These are phyloP conservation scores for Pungitius pungitius DNA, from an alignment of 2,113 vertebrate genomes.

Conservation along the genomic window DNA sequence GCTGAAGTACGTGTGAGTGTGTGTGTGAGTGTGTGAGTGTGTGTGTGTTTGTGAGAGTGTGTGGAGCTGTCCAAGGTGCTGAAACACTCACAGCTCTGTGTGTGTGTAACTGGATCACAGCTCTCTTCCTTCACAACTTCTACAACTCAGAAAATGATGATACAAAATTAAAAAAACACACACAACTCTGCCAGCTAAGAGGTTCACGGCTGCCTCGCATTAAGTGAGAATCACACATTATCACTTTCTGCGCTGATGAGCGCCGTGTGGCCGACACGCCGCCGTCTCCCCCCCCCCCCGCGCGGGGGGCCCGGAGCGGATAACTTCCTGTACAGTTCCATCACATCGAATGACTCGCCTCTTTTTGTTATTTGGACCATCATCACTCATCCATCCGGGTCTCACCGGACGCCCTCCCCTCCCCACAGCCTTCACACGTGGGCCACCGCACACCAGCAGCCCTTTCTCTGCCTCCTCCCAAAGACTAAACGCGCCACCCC, in stretches of 20 bases:
- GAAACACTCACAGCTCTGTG: constrained; percentile 25
- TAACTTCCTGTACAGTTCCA: background rate
- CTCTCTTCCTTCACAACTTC: background rate
- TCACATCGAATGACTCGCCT: background rate
- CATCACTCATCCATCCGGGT: constrained; percentile 5
- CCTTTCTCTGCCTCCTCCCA: too few species aligned
- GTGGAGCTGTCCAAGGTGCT: constrained; percentile 64
- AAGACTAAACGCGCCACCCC: too few species aligned
- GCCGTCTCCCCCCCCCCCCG: background rate
- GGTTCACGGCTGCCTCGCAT: constrained; percentile 4
- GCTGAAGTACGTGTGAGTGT: background rate
- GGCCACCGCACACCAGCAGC: too few species aligned
- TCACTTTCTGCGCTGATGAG: constrained; percentile 6
- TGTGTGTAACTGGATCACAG: background rate
- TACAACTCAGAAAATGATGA: background rate
- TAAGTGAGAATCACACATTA: constrained; percentile 15
- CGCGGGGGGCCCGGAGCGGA: too few species aligned
- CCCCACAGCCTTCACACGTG: constrained; percentile 15
- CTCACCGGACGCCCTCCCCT: constrained; percentile 12
- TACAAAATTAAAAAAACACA: background rate
- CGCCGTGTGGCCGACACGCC: background rate
- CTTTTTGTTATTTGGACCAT: background rate
- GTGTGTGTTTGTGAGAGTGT: background rate
- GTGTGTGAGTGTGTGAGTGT: background rate
- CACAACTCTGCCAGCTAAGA: background rate